Evolutionary conservation across 2,797 vertebrate genomes (phyloP).

Genomic region (Naso thynnoides): DNA sequence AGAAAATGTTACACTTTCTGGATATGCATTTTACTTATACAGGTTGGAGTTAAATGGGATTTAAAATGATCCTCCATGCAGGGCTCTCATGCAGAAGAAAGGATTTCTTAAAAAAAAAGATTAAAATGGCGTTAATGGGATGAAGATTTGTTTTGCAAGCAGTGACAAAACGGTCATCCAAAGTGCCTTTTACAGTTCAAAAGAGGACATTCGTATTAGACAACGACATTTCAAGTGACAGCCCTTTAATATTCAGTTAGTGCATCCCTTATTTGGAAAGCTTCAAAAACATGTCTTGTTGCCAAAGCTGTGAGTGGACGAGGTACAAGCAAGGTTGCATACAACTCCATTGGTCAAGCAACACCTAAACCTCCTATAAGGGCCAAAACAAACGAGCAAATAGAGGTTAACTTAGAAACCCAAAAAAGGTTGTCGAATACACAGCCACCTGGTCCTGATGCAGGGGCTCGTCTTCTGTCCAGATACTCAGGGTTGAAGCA

Average conservation of each 20-base stretch:
- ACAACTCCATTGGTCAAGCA: conserved; percentile 53
- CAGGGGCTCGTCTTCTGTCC: conserved; percentile 80
- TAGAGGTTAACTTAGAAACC: conserved; percentile 51
- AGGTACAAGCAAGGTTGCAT: conserved; percentile 63
- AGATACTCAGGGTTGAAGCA: conserved; percentile 86
- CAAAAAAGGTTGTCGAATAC: conserved; percentile 46
- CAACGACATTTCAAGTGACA: conserved; percentile 49
- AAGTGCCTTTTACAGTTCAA: conserved; percentile 57
- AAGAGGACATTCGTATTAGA: conserved; percentile 38
- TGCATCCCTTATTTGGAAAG: conserved; percentile 48
- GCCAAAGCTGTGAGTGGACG: conserved; percentile 51
- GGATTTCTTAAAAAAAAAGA: conserved; percentile 12
- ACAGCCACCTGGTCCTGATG: conserved; percentile 83
- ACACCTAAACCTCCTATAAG: conserved; percentile 36
- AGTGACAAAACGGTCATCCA: conserved; percentile 48
- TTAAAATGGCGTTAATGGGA: conserved; percentile 48
- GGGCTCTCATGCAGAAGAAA: conserved; percentile 62
- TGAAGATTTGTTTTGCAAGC: conserved; percentile 30
- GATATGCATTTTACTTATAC: conserved; percentile 1
- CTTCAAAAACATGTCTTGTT: conserved; percentile 52
- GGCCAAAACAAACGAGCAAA: conserved; percentile 45
- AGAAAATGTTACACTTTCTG: conserved; percentile 32
- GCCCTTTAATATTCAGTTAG: conserved; percentile 58
- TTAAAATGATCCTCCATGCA: conserved; percentile 61
- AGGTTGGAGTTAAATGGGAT: conserved; percentile 24